Percentiles rank a stretch among this genome's conserved stretches.
Conservation (phyloP, 2,113 vertebrate genomes). For the Nannobrachium achirus region DNA sequence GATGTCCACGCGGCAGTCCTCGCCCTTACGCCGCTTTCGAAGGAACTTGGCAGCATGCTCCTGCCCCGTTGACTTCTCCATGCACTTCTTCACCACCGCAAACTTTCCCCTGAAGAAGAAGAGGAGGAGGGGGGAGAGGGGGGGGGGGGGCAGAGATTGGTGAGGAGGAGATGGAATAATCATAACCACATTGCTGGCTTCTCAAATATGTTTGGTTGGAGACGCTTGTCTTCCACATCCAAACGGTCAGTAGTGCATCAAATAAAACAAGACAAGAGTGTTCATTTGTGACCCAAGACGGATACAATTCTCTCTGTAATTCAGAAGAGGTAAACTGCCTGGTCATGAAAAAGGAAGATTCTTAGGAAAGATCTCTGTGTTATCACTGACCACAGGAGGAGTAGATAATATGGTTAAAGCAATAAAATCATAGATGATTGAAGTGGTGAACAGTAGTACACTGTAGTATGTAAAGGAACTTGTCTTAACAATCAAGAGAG, state of each 20-base stretch:
- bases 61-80: constrained; percentile 89
- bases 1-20: constrained; percentile 92
- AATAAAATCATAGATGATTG: constrained; percentile 1
- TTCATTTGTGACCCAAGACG: constrained; percentile 18
- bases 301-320: constrained; percentile 35
- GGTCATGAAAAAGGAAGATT: constrained; percentile 25
- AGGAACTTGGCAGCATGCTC: constrained; percentile 96
- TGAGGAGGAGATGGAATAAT: constrained; percentile 38
- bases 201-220: constrained; percentile 41
- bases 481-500: background rate
- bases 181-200: constrained; percentile 38
- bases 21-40: constrained; percentile 92
- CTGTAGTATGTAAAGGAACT: background rate
- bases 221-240: constrained; percentile 11
- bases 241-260: constrained; percentile 17
- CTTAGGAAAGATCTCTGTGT: constrained; percentile 4
- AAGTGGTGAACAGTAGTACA: background rate
- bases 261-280: constrained; percentile 20
- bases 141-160: constrained; percentile 18
- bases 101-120: constrained; percentile 88
- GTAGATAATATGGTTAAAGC: constrained; percentile 23
- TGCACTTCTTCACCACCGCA: constrained; percentile 94
- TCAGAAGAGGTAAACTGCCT: constrained; percentile 32
- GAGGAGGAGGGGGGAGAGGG: constrained; percentile 12
- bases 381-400: constrained; percentile 25